phyloP scores from a whole-genome alignment of 2,888 invertebrate species.

The Crossocerus cetratus region DNA sequence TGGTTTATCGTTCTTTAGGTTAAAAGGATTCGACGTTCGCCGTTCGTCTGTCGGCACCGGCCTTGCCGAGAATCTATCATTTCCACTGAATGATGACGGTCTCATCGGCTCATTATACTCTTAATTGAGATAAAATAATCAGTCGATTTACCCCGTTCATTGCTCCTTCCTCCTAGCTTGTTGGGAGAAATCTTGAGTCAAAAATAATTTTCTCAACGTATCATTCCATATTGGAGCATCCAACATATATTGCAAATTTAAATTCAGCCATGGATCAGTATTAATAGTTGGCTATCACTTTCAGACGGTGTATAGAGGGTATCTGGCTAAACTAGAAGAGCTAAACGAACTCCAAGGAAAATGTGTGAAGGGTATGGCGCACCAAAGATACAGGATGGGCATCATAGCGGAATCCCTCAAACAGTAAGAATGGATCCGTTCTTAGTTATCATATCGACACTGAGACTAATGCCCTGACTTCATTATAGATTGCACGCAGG shows the following conservation, averaged over 20 bases:
- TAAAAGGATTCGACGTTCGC: conserved; percentile 5
- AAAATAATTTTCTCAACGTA: too few species aligned
- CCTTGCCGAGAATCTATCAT: neutral
- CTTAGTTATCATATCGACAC: neutral
- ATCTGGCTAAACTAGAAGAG: conserved; percentile 90
- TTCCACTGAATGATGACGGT: neutral
- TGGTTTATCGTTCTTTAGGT: neutral
- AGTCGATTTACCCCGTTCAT: neutral
- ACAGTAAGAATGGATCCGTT: conserved; percentile 81
- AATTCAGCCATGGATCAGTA: too few species aligned
- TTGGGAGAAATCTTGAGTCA: too few species aligned
- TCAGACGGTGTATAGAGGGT: conserved; percentile 88
- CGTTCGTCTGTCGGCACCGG: too few species aligned
- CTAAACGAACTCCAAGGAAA: conserved; percentile 89
- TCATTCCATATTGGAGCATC: too few species aligned
- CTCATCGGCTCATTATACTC: neutral
- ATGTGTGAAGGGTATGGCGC: conserved; percentile 92
- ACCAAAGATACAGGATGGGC: conserved; percentile 93
- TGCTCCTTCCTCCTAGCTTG: too few species aligned
- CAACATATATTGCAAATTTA: too few species aligned
- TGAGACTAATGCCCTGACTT: neutral
- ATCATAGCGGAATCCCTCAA: conserved; percentile 88
- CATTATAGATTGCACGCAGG: conserved; percentile 65
- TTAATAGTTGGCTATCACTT: conserved; percentile 24
- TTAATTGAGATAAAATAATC: neutral